phyloP scores from a whole-genome alignment of 2,888 invertebrate species.

The Bembecia ichneumoniformis region DNA sequence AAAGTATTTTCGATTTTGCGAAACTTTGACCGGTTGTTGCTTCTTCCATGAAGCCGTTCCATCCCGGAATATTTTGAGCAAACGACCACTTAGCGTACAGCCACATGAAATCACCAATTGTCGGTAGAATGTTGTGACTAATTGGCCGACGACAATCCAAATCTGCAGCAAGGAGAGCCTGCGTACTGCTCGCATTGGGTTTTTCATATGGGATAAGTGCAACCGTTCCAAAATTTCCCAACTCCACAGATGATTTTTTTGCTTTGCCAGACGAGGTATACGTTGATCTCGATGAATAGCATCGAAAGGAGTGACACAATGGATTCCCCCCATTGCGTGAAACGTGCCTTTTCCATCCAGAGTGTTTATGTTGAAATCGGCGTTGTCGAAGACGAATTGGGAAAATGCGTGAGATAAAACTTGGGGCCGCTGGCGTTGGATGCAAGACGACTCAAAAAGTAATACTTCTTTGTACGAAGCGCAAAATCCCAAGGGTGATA shows the following conservation, averaged over 20 bases:
- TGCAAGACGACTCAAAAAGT: conserved; percentile 15
- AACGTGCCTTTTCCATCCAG: conserved; percentile 8
- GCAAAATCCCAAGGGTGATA: conserved; percentile 8
- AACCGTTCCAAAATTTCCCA: conserved; percentile 17
- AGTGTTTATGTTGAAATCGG: conserved; percentile 1
- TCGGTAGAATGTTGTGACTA: conserved; percentile 3
- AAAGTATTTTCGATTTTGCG: conserved; percentile 18
- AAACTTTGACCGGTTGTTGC: conserved; percentile 14
- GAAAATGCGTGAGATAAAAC: not conserved
- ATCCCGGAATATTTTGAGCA: conserved; percentile 13
- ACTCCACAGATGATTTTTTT: conserved; percentile 5
- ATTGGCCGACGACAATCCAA: not conserved
- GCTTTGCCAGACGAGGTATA: conserved; percentile 5
- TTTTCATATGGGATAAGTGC: conserved; percentile 6
- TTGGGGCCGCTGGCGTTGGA: not conserved
- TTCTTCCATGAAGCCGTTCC: conserved; percentile 25
- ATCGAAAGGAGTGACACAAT: not conserved
- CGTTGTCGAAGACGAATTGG: not conserved
- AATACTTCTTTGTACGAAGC: conserved; percentile 4
- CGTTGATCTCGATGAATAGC: not conserved
- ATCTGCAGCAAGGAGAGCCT: conserved; percentile 12
- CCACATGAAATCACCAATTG: conserved; percentile 9
- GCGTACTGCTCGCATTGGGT: conserved; percentile 9
- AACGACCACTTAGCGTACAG: conserved; percentile 19
- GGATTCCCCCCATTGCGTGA: too few species aligned